Conservation (phyloP, 2,888 invertebrate genomes). For the Agonopterix arenella region DNA sequence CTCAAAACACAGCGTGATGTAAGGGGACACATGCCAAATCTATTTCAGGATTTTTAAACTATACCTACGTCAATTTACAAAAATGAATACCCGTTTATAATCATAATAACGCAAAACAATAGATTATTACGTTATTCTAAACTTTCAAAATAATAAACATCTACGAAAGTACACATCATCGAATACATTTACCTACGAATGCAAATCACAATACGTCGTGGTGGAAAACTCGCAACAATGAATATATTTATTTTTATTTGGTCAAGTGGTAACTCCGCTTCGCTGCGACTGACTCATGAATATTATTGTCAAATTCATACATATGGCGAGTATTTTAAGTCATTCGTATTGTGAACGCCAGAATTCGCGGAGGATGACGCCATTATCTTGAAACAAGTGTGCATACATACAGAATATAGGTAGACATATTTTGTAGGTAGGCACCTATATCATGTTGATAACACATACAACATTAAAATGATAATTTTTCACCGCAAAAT, state of each 20-base stretch:
- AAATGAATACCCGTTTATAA: background rate
- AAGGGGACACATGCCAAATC: constrained; percentile 34
- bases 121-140: constrained; percentile 8
- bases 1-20: constrained; percentile 25
- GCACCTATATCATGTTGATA: no score
- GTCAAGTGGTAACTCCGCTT: constrained; percentile 50
- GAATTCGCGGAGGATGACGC: constrained; percentile 64
- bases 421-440: no score
- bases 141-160: constrained; percentile 7
- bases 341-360: constrained; percentile 54
- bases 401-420: background rate
- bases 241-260: constrained; percentile 65
- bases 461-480: no score
- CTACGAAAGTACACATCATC: constrained; percentile 4
- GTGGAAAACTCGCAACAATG: constrained; percentile 48
- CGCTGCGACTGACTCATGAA: constrained; percentile 56
- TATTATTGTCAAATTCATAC: constrained; percentile 67
- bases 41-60: constrained; percentile 7
- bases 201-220: constrained; percentile 33
- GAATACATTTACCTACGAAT: constrained; percentile 11
- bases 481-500: no score
- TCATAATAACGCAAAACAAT: constrained; percentile 7
- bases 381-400: constrained; percentile 48
- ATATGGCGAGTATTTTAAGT: constrained; percentile 51
- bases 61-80: no score